Conservation (phyloP, 2,888 invertebrate genomes). For the Hedychridium roseum region DNA sequence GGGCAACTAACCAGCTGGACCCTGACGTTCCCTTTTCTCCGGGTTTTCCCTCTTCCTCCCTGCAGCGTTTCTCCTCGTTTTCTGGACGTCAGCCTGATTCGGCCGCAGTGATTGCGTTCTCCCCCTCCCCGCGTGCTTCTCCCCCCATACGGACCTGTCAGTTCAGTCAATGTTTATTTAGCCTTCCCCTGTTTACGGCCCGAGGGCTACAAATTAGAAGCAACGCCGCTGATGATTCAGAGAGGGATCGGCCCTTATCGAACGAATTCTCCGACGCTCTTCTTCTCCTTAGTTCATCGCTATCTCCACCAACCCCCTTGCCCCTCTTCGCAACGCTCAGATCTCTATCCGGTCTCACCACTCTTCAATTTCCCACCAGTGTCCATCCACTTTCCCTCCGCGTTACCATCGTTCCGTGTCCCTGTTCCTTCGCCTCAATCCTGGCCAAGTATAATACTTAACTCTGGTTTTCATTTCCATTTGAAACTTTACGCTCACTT, state of each 20-base stretch:
- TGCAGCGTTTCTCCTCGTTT: no score
- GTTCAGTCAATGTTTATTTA: conserved; percentile 46
- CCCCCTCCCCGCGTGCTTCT: conserved; percentile 14
- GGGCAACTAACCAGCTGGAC: no score
- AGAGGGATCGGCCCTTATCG: conserved; percentile 19
- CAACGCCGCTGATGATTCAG: conserved; percentile 39
- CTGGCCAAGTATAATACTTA: no score
- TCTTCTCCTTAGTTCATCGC: conserved; percentile 6
- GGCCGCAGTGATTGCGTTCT: conserved; percentile 40
- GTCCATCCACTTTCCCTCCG: no score
- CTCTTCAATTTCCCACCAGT: no score
- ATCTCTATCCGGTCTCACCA: conserved; percentile 11
- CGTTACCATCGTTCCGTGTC: no score
- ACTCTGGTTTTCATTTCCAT: no score
- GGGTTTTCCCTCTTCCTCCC: no score
- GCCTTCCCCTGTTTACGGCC: conserved; percentile 32
- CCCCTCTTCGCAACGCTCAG: conserved; percentile 13
- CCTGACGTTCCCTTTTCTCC: no score
- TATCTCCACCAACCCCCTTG: conserved; percentile 6
- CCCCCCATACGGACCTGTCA: conserved; percentile 31
- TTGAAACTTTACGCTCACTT: no score
- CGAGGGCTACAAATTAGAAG: conserved; percentile 42
- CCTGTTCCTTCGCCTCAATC: no score
- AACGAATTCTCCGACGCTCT: conserved; percentile 21
- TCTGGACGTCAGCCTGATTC: conserved; percentile 21